Evolutionary conservation across 2,113 vertebrate species (phyloP).

Genomic region (Triplophysa rosa): DNA sequence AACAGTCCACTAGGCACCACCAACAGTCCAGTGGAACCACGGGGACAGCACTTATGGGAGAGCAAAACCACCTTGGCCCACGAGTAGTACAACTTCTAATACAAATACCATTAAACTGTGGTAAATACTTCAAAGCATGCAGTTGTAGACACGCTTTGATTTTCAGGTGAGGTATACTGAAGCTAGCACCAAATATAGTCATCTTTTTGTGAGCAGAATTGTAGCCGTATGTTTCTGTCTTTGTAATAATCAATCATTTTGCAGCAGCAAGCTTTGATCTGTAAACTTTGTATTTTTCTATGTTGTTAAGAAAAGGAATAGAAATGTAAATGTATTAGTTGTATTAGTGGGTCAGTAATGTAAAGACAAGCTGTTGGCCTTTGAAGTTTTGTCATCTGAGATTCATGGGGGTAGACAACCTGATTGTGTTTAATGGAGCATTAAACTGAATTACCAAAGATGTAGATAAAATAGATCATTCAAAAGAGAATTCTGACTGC

Average conservation of each 20-base stretch:
- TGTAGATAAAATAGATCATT: neutral
- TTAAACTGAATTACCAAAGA: neutral
- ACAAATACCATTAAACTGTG: too few relatives aligned
- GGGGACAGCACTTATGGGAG: too few relatives aligned
- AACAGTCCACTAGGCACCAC: too few relatives aligned
- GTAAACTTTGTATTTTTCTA: neutral
- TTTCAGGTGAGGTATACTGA: too few relatives aligned
- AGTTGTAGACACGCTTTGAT: too few relatives aligned
- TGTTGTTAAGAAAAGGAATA: neutral
- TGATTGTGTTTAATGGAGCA: neutral
- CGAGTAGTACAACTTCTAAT: too few relatives aligned
- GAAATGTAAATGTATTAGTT: constrained; percentile 11
- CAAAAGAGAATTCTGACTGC: neutral
- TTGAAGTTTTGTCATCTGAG: neutral
- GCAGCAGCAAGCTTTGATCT: neutral
- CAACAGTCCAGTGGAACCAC: too few relatives aligned
- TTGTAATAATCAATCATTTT: neutral
- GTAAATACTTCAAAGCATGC: too few relatives aligned
- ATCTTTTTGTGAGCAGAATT: neutral
- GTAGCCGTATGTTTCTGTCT: neutral
- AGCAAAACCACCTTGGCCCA: too few relatives aligned
- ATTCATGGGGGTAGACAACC: constrained; percentile 5
- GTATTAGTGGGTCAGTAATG: neutral
- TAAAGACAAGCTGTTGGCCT: neutral
- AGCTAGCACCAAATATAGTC: too few relatives aligned